Evolutionary conservation across 2,797 vertebrate genomes (phyloP), one percentile per base, ranked within the genome.

Genomic region (Lagodon rhomboides): DNA sequence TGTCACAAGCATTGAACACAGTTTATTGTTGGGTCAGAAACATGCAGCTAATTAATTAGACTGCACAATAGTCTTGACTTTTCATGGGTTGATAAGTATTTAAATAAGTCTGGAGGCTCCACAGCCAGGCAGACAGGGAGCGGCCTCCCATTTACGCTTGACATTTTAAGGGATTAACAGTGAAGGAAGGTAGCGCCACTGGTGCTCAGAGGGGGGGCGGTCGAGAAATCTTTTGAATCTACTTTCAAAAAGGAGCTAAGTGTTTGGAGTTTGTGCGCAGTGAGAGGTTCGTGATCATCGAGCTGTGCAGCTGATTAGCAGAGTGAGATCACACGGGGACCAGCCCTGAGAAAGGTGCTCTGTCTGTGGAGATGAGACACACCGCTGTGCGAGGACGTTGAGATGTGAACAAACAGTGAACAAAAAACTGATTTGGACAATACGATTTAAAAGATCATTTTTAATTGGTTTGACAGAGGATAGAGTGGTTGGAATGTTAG

Each of bases 131-230:
- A 80, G 70, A 87, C 22, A 58, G 59, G 12, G 46, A 47, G 60
- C 66, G 5, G 43, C 62, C 50, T 75, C 41, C 34, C 58, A 62
- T 79, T 77, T 65, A 50, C 55, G 38, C 23, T 46, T 81, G 84
- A 77, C 69, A 79, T 70, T 86, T 82, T 41, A 43, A 68, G 68
- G 76, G 58, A 86, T 83, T 81, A 76, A 38, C 60, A 73, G 50
- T n/a, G 10, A 47, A 60, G 61, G 66, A 23, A 60, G 41, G 25
- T 20, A 71, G 22, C 38, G 25, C 56, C 74, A 77, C 83, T 44
- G 47, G 25, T 55, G 55, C 10, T 34, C 18, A n/a, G 23, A 34
- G 53, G 51, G 60, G 22, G 68, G 13, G 65, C 12, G 34, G 34
- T n/a, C 47, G 25, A 53, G 51, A 60, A 73, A 65, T n/a, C 17